Evolutionary conservation across 2,113 vertebrate genomes (phyloP), one percentile per base, ranked within the genome.

Genomic region (Nansenia antarctica): DNA sequence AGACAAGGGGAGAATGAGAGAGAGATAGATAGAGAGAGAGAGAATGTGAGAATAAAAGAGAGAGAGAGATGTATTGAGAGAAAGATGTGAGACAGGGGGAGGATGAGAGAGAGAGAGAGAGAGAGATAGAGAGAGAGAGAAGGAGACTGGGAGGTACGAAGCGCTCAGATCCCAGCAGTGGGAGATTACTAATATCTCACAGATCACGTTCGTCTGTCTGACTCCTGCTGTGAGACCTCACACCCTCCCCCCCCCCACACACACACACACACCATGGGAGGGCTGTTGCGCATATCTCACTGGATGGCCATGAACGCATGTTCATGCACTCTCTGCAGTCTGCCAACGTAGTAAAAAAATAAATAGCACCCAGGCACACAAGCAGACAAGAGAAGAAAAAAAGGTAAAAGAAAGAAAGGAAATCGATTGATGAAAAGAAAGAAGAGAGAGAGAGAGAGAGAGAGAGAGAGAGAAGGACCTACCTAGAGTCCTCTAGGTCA

Each of bases 11-110:
- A 20, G 64, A 42, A 55, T 9, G 57, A 18, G 14, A 67, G 29
- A 62, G 32, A 29, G 68, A 62, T 18, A 79, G 29, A 27, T 2
- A 72, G 24, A 32, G 29, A 52, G 29, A n/a, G 27, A 71, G 61
- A 55, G 47, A 1, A 22, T 52, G 24, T 35, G n/a, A 61, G 31
- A 62, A 22, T 53, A 20, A 57, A 3, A 4, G 1, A 30, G 34
- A 37, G 1, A 26, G 14, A n/a, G 18, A 11, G 20, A 27, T 5
- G 9, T 9, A 24, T 9, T 26, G 57, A 20, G 31, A 34, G 5
- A 34, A 53, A 52, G 31, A 29, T 20, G 30, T 37, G 24, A 14
- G 20, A 29, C 15, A 52, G 26, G 63, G 47, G 22, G 31, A 20
- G 64, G 52, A 55, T 9, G 57, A 18, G 14, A 67, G 29, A 62